These are phyloP conservation scores for Drosophila seguyi DNA, from an alignment of 1,140 invertebrate genomes.

Conservation along the genomic window DNA sequence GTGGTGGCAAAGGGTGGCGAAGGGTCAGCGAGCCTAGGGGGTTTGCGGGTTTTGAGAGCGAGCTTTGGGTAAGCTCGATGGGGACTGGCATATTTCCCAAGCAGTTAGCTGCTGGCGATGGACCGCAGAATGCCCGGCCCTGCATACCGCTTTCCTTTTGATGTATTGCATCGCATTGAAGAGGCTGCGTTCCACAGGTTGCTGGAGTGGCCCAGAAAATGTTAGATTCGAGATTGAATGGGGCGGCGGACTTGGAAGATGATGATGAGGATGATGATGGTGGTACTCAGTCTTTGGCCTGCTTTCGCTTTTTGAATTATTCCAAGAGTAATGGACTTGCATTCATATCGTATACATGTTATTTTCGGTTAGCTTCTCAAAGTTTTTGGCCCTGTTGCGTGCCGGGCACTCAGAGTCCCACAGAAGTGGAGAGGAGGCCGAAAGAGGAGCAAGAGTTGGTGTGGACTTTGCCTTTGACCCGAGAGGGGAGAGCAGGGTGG, in stretches of 20 bases:
- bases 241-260: constrained; percentile 1
- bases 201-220: constrained; percentile 57
- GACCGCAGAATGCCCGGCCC: constrained; percentile 57
- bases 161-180: constrained; percentile 81
- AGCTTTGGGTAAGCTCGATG: constrained; percentile 19
- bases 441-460: constrained; percentile 40
- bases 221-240: constrained; percentile 31
- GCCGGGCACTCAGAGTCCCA: constrained; percentile 63
- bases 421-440: constrained; percentile 23
- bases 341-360: constrained; percentile 42
- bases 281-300: constrained; percentile 34
- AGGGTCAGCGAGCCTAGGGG: constrained; percentile 35
- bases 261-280: constrained; percentile 1
- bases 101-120: constrained; percentile 51
- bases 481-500: background rate
- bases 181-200: constrained; percentile 84
- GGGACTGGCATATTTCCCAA: constrained; percentile 53
- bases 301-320: constrained; percentile 45
- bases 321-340: constrained; percentile 41
- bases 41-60: constrained; percentile 3
- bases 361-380: constrained; percentile 59
- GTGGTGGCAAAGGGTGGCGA: background rate
- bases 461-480: constrained; percentile 76
- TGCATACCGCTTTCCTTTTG: constrained; percentile 83
- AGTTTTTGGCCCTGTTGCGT: constrained; percentile 61